These are phyloP conservation scores for Taeniopygia guttata DNA, from an alignment of 2,797 vertebrate genomes.

Conservation along the genomic window DNA sequence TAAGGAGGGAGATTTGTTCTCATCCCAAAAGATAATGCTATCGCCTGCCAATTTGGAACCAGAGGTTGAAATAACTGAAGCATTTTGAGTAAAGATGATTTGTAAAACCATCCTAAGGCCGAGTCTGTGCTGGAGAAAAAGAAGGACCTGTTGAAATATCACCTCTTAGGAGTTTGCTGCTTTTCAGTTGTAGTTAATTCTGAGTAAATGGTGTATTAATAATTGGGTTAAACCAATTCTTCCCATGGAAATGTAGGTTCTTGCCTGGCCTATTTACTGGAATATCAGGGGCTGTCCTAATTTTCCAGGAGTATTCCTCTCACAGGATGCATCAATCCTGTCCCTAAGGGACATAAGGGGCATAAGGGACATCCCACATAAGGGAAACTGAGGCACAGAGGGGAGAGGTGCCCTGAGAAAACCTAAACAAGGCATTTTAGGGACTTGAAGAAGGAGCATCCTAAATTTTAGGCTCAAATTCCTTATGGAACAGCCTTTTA, in stretches of 20 bases:
- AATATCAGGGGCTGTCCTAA: background rate
- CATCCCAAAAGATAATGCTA: background rate
- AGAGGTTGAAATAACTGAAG: background rate
- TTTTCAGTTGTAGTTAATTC: background rate
- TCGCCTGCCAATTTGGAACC: background rate
- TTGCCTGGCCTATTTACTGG: background rate
- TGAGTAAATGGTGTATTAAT: background rate
- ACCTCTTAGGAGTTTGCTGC: background rate
- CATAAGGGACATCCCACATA: background rate
- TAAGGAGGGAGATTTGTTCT: background rate
- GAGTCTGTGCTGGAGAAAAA: background rate
- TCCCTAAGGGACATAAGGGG: no score
- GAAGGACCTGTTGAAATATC: background rate
- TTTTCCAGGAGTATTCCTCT: background rate
- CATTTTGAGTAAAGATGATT: background rate
- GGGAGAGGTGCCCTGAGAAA: background rate
- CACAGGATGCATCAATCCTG: background rate
- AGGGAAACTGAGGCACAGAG: background rate
- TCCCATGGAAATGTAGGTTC: background rate
- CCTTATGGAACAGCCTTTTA: fast-evolving
- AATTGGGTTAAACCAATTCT: slow-evolving; percentile 8
- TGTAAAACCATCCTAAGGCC: background rate
- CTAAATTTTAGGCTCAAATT: background rate
- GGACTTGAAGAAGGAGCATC: background rate
- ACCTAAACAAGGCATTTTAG: background rate